A percentile compares a stretch with the other conserved stretches of the same genome.
Conservation (phyloP, 2,797 vertebrate species). For the Betta splendens region DNA sequence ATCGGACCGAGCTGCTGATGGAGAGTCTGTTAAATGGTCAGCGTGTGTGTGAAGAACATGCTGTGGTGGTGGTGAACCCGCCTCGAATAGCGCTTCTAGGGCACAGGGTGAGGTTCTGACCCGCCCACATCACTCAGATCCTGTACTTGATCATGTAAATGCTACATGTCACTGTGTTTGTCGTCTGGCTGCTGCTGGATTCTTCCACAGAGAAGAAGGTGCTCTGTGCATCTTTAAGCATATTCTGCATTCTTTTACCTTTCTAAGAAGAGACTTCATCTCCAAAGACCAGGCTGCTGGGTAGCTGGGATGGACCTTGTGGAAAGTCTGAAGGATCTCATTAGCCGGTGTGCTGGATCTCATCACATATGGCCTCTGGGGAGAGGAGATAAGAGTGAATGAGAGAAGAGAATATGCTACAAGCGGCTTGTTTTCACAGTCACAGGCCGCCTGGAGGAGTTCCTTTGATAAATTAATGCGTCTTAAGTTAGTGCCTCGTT, state of each 20-base stretch:
- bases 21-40: no score
- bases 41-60: not conserved
- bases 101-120: conserved; percentile 2
- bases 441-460: conserved; percentile 5
- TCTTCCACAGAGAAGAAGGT: no score
- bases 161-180: no score
- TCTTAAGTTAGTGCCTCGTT: conserved; percentile 18
- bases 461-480: conserved; percentile 33
- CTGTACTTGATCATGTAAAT: no score
- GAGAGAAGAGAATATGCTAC: conserved; percentile 9
- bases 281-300: conserved; percentile 89
- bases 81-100: conserved; percentile 1
- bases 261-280: conserved; percentile 90
- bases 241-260: conserved; percentile 63
- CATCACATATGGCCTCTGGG: conserved; percentile 94
- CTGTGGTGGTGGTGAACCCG: conserved; percentile 2
- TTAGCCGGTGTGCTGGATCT: conserved; percentile 85
- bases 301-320: conserved; percentile 86
- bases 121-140: not conserved
- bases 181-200: no score
- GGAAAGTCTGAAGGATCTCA: conserved; percentile 88
- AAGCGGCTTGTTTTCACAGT: conserved; percentile 14
- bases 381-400: not conserved
- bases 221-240: no score
- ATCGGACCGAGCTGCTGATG: no score